Evolutionary conservation across 1,140 invertebrate species (phyloP).

Genomic region (Drosophila bifasciata): DNA sequence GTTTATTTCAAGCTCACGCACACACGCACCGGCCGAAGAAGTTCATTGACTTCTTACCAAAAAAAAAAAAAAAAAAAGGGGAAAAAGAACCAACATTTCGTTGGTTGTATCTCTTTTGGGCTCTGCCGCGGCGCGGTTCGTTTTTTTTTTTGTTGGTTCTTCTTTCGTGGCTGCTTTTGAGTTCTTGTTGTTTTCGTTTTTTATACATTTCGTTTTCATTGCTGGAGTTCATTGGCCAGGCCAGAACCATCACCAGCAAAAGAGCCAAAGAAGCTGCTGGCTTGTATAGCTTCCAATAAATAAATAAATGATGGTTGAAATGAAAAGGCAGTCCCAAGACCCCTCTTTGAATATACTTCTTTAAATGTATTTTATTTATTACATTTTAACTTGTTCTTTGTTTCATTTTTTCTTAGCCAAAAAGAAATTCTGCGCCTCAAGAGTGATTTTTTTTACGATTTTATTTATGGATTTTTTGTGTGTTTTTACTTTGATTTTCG

Average conservation of each 20-base stretch:
- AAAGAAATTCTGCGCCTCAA: slow-evolving; percentile 45
- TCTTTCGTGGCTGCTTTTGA: slow-evolving; percentile 49
- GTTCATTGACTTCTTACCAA: slow-evolving; percentile 77
- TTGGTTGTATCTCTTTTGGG: slow-evolving; percentile 45
- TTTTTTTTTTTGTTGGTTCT: slow-evolving; percentile 57
- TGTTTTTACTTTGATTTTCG: slow-evolving; percentile 8
- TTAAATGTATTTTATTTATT: slow-evolving; percentile 41
- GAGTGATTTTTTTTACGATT: neutral
- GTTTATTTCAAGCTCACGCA: slow-evolving; percentile 76
- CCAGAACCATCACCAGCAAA: slow-evolving; percentile 9
- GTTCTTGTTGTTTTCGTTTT: slow-evolving; percentile 80
- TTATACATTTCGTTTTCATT: slow-evolving; percentile 82
- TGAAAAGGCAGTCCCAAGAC: slow-evolving; percentile 32
- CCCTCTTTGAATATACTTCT: neutral
- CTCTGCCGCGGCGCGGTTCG: slow-evolving; percentile 49
- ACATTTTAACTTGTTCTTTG: slow-evolving; percentile 27
- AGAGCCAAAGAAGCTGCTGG: slow-evolving; percentile 45
- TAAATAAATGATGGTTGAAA: slow-evolving; percentile 68
- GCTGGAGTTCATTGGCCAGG: slow-evolving; percentile 77
- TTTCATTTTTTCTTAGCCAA: slow-evolving; percentile 38
- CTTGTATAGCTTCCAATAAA: slow-evolving; percentile 46
- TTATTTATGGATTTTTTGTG: slow-evolving; percentile 11
- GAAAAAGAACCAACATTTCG: slow-evolving; percentile 44
- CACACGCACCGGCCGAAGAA: slow-evolving; percentile 55
- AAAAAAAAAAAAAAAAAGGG: slow-evolving; percentile 57